Evolutionary conservation across 1,140 invertebrate species (phyloP).

Genomic region (Camponotus vicinus): DNA sequence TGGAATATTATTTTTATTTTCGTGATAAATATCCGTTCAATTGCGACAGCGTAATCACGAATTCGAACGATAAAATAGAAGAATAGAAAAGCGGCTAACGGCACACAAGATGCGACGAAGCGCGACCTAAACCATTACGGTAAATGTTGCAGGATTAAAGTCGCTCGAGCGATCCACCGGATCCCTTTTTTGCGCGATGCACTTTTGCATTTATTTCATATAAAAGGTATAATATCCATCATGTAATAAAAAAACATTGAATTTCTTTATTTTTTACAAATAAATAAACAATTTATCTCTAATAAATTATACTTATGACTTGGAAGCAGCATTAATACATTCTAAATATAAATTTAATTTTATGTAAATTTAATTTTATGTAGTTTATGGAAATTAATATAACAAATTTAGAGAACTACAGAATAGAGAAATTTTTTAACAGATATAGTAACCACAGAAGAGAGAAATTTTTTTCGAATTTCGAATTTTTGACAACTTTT

Average conservation of each 20-base stretch:
- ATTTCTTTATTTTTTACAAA: neutral
- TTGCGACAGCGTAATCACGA: constrained; percentile 26
- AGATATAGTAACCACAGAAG: too few species aligned
- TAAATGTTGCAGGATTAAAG: constrained; percentile 44
- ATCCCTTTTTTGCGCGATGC: neutral
- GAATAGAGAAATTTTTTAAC: too few species aligned
- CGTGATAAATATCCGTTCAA: neutral
- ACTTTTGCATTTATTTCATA: constrained; percentile 3
- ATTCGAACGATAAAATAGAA: neutral
- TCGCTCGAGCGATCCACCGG: neutral
- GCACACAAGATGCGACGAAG: constrained; percentile 24
- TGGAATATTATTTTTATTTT: constrained; percentile 10
- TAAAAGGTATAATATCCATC: neutral
- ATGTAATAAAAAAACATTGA: neutral
- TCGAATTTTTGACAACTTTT: neutral
- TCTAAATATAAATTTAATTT: neutral
- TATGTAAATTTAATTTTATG: neutral
- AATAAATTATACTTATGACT: neutral
- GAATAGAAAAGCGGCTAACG: constrained; percentile 5
- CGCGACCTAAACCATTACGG: constrained; percentile 14
- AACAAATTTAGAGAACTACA: too few species aligned
- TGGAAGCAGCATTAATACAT: neutral
- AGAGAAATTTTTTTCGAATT: neutral
- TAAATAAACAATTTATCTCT: neutral
- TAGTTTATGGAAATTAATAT: neutral